Evolutionary conservation across 2,888 invertebrate genomes (phyloP).

Genomic region (Mythimna ferrago): DNA sequence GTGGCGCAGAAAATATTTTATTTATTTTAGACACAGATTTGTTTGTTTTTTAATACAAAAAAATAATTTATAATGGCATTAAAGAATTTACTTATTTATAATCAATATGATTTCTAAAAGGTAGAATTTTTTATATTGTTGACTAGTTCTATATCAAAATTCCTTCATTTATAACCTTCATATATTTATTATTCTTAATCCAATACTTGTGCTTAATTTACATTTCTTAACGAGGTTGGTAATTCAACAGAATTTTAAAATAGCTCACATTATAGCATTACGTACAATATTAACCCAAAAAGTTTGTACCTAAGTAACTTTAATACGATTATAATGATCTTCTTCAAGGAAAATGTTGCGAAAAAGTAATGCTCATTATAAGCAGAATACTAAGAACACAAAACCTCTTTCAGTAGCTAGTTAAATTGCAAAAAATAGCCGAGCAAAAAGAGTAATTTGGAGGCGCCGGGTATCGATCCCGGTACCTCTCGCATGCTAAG

Average conservation of each 20-base stretch:
- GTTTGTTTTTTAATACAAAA: no score
- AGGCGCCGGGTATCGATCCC: conserved; percentile 89
- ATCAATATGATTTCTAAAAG: no score
- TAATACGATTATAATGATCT: conserved; percentile 64
- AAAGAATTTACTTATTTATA: no score
- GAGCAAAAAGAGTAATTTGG: conserved; percentile 30
- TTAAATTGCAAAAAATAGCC: no score
- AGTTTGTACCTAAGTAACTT: conserved; percentile 14
- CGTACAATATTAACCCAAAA: conserved; percentile 22
- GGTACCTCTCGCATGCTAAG: conserved; percentile 91
- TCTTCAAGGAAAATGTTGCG: conserved; percentile 59
- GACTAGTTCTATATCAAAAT: no score
- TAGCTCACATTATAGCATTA: not conserved
- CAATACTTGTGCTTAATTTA: not conserved
- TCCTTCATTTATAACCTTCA: no score
- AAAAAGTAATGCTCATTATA: not conserved
- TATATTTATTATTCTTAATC: not conserved
- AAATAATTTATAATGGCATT: no score
- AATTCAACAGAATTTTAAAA: conserved; percentile 19
- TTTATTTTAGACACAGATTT: not conserved
- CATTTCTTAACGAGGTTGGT: conserved; percentile 30
- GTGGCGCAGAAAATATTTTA: not conserved
- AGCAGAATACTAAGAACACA: not conserved
- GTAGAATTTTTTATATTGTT: no score
- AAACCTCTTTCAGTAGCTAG: not conserved